Percentiles rank a stretch among this genome's conserved stretches.
These are phyloP conservation scores for Lynx canadensis DNA, from an alignment of 2,113 vertebrate species.

Conservation along the genomic window DNA sequence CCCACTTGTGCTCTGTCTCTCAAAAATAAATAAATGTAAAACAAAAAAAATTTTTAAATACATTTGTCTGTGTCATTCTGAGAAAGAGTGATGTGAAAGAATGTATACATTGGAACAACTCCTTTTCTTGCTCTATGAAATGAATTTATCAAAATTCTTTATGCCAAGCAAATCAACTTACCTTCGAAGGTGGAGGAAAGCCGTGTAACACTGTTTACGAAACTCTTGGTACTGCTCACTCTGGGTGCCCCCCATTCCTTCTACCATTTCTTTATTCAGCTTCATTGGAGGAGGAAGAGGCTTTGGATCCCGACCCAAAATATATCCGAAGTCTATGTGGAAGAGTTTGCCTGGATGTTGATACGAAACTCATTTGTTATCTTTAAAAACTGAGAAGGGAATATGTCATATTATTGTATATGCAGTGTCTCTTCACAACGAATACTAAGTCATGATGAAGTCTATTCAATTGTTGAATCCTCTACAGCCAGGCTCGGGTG, in stretches of 20 bases:
- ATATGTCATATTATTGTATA: not conserved
- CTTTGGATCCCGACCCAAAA: conserved; percentile 97
- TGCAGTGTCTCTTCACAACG: not conserved
- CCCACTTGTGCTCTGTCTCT: too few relatives aligned
- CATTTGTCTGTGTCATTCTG: not conserved
- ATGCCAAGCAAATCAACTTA: conserved; percentile 60
- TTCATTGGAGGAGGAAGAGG: conserved; percentile 99
- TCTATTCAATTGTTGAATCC: not conserved
- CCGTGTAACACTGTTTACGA: conserved; percentile 98
- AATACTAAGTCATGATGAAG: not conserved
- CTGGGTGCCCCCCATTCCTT: conserved; percentile 99
- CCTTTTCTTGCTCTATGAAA: not conserved
- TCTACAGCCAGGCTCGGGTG: not conserved
- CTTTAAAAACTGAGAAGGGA: not conserved
- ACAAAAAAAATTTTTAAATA: not conserved
- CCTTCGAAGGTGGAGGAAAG: conserved; percentile 98
- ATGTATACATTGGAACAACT: not conserved
- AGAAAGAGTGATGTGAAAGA: not conserved
- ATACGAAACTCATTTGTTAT: conserved; percentile 52
- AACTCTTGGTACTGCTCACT: conserved; percentile 99
- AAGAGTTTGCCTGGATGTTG: conserved; percentile 93
- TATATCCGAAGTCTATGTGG: conserved; percentile 99
- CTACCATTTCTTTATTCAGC: conserved; percentile 99
- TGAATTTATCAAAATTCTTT: not conserved
- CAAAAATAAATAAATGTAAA: too few relatives aligned